Evolutionary conservation across 2,113 vertebrate genomes (phyloP), one percentile per base, ranked within the genome.

Genomic region (Lepisosteus osseus): DNA sequence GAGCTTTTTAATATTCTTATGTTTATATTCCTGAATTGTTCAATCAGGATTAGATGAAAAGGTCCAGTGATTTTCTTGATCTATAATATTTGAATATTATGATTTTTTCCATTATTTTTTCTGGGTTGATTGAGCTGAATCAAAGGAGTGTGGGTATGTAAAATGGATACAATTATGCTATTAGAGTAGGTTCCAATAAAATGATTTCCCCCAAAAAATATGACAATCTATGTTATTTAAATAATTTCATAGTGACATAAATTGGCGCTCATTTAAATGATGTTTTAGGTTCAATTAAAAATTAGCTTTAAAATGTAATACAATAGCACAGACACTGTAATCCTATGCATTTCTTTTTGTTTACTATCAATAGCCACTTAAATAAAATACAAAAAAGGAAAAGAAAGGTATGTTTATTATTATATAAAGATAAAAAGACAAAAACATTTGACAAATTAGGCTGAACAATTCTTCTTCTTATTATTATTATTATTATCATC

Each of bases 251-350:
- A 7, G 17, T 12, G 56, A 41, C 12, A 54, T 67, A 44, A 61
- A 70, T 72, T 74, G 4, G 65, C 43, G 55, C 44, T 73, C 45
- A 75, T 67, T 76, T 79, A 55, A 41, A 68, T 62, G 51, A 15
- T 61, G 56, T 62, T 59, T 65, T 67, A 61, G 41, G 57, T 65
- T 71, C 29, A 71, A 56, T n/a, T 15, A 47, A 43, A 64, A 77
- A 77, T 76, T 63, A 65, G 66, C 47, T 69, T 73, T 63, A 65
- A 75, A 76, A 69, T 65, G 69, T 69, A 72, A 56, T 61, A 72
- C 74, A 71, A 73, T 75, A 73, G 65, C 68, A 73, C 61, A 72
- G 70, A 71, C 71, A 62, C 72, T 70, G 76, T 78, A 76, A 80
- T 77, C 47, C 9, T 51, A 51, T 51, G 5, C 5, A 72, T 69